These are phyloP conservation scores for Vultur gryphus DNA, from an alignment of 2,797 vertebrate genomes.

Conservation along the genomic window DNA sequence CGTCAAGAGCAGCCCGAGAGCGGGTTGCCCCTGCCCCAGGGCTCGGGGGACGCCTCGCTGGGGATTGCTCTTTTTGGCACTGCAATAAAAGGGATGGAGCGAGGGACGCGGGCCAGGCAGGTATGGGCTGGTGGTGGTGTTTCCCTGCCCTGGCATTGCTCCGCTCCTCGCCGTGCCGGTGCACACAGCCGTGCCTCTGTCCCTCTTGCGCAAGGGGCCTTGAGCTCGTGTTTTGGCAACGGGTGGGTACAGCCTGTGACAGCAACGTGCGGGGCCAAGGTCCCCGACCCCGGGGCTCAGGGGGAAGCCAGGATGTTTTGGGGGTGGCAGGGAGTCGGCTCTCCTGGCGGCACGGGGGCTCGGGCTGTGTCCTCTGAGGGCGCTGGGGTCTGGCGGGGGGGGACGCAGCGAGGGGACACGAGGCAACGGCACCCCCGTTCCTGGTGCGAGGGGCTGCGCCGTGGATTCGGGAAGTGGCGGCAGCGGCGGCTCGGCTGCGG, in stretches of 20 bases:
- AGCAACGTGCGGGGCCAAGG: not conserved
- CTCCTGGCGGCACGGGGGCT: not conserved
- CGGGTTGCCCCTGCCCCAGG: not conserved
- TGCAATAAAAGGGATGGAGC: not conserved
- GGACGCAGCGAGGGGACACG: not conserved
- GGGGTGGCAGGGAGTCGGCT: not conserved
- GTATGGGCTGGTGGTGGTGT: not conserved
- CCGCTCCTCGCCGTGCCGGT: not conserved
- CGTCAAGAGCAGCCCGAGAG: not conserved
- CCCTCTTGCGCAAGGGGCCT: not conserved
- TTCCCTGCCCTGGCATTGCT: not conserved
- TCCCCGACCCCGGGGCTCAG: not conserved
- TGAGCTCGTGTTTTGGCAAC: not conserved
- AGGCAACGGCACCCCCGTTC: not conserved
- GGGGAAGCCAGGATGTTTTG: not conserved
- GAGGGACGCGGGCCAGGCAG: not conserved
- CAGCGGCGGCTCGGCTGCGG: not conserved
- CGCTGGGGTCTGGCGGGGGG: not conserved
- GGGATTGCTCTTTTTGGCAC: not conserved
- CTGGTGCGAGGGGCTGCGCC: not conserved
- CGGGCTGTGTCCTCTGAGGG: not conserved
- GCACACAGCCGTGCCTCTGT: not conserved
- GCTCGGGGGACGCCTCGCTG: not conserved
- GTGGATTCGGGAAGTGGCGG: not conserved
- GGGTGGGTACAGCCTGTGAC: not conserved